Base-by-base conservation (phyloP, 92 coral and sea anemone species). In the Bergia sp. region DNA sequence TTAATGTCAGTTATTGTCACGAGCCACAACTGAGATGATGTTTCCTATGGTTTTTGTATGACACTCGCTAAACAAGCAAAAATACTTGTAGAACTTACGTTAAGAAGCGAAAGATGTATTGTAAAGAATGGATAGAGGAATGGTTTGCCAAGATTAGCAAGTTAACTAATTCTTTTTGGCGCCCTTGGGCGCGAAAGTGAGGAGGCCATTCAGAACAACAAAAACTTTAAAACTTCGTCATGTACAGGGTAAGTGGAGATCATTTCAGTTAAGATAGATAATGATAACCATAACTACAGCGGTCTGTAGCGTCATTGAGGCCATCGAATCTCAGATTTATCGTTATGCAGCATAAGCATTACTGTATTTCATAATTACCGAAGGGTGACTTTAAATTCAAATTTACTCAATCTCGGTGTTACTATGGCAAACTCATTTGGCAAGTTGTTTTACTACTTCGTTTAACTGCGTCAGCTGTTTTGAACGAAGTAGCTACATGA, bases 111-210 rank as follows among this genome's bases (percentile, higher is more conserved):
- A 21, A n/a, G 11, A 76, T 77, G 49, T 16, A 7, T 9, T 0
- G 37, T 11, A 38, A 77, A 5, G 37, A 5, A 16, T 37, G 37
- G 53, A 29, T 44, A 23, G 58, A 18, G 58, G 13, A n/a, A n/a
- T 20, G 74, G 74, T n/a, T 21, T 23, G 1, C 74, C 74, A 18
- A 21, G 38, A 36, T 36, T 8, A 23, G 38, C 81, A 23, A 77
- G 41, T 20, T 21, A 7, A 13, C 44, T 77, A 77, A 77, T 77
- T 58, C 21, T 47, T 77, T 77, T 44, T 77, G 61, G 81, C 81
- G 81, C 61, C 81, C 13, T 45, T 42, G 36, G 53, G 80, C 80
- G 80, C 80, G 55, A 76, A 76, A 76, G 38, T 45, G 16, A 3
- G 61, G 57, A 44, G 15, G 4, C 58, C 36, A 69, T 20, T 8